Conservation (phyloP, 1,140 invertebrate genomes). For the Ceratina calcarata region DNA sequence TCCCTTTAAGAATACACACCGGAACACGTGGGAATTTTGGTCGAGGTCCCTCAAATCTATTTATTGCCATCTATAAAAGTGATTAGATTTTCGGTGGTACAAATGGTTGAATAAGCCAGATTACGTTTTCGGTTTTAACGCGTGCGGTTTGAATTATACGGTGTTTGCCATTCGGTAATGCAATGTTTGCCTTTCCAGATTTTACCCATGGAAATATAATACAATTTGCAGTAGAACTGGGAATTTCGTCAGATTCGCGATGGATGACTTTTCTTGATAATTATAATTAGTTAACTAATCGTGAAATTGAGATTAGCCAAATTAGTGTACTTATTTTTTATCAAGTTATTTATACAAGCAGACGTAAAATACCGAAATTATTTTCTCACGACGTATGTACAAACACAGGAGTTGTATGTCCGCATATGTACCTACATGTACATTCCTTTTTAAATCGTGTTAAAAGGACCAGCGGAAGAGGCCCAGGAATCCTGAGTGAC, state of each 20-base stretch:
- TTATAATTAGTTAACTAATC: too few species aligned
- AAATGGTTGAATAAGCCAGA: neutral
- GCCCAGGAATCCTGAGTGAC: slow-evolving; percentile 35
- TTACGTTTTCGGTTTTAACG: neutral
- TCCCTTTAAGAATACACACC: neutral
- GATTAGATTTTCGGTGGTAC: neutral
- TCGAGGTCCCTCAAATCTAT: slow-evolving; percentile 6
- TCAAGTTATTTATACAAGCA: neutral
- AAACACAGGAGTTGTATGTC: too few species aligned
- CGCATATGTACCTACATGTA: neutral
- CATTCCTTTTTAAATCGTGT: slow-evolving; percentile 19
- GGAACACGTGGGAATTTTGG: neutral
- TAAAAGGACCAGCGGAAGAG: slow-evolving; percentile 38
- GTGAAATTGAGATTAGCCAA: too few species aligned
- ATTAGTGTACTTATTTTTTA: too few species aligned
- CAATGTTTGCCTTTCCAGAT: neutral
- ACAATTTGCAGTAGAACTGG: neutral
- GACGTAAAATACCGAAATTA: neutral
- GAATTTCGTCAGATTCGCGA: neutral
- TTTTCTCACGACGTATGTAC: neutral
- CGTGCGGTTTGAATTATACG: too few species aligned
- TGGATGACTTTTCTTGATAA: neutral
- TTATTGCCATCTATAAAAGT: slow-evolving; percentile 30
- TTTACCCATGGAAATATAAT: neutral
- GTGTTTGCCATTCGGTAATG: neutral